Conservation (phyloP, 2,113 vertebrate genomes). For the Elgaria multicarinata region DNA sequence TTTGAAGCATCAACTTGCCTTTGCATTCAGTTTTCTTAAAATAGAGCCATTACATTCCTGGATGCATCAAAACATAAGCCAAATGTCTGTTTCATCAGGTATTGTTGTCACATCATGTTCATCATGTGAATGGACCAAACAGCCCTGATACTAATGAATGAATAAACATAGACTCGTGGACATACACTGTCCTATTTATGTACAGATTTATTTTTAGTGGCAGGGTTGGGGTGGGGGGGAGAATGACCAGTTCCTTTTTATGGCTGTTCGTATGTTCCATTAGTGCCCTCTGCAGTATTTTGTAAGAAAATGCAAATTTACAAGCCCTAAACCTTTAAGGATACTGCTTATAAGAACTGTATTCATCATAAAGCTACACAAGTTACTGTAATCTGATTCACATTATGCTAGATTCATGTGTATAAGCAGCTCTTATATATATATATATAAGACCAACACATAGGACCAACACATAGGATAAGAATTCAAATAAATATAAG, state of each 20-base stretch:
- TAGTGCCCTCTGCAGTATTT: conserved; percentile 76
- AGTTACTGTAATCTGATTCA: neutral
- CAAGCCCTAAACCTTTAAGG: neutral
- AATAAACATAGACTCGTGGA: conserved; percentile 15
- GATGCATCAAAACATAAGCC: conserved; percentile 24
- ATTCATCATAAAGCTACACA: neutral
- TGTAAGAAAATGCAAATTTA: neutral
- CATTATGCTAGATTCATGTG: neutral
- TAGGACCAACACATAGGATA: too few species aligned
- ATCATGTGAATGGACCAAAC: conserved; percentile 10
- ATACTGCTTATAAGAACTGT: neutral
- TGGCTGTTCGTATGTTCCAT: conserved; percentile 50
- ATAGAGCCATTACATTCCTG: conserved; percentile 16
- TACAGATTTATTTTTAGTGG: neutral
- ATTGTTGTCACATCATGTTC: conserved; percentile 18
- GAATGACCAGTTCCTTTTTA: conserved; percentile 12
- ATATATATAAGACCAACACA: too few species aligned
- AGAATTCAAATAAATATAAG: neutral
- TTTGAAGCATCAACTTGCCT: conserved; percentile 12
- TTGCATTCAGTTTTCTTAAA: neutral
- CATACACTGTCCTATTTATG: conserved; percentile 37
- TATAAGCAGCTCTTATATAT: neutral
- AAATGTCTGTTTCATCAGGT: conserved; percentile 27
- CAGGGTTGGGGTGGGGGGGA: too few species aligned
- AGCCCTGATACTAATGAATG: conserved; percentile 31